Percentiles rank a stretch among this genome's conserved stretches.
Conservation (phyloP, 2,888 invertebrate species). For the Cryptocephalus moraei region DNA sequence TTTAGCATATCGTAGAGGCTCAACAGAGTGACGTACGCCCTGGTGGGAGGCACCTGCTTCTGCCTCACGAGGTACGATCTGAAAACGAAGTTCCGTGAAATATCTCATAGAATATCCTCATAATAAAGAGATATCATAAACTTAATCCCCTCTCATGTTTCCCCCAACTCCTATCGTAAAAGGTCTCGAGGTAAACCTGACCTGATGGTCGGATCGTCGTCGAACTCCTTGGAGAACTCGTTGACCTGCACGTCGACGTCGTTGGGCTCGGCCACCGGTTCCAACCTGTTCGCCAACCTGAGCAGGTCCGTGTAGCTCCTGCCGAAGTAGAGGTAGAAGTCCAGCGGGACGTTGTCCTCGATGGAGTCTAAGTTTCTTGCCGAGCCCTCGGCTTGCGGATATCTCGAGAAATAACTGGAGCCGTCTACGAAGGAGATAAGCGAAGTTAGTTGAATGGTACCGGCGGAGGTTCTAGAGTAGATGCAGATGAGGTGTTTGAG, state of each 20-base stretch:
- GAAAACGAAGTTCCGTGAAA: neutral
- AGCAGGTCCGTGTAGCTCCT: constrained; percentile 31
- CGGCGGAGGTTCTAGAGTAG: no score
- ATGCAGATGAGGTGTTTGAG: no score
- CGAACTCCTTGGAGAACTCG: constrained; percentile 28
- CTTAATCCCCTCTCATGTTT: no score
- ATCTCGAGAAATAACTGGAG: no score
- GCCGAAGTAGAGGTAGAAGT: constrained; percentile 26
- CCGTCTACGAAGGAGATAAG: no score
- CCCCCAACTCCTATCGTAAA: no score
- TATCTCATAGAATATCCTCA: constrained; percentile 4
- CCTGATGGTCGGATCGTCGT: constrained; percentile 31
- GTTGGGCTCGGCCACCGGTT: constrained; percentile 10
- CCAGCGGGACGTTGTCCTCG: constrained; percentile 2
- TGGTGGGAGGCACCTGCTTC: constrained; percentile 46
- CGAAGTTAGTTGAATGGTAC: no score
- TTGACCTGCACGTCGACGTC: constrained; percentile 25
- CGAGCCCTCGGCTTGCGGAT: no score
- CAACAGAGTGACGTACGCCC: constrained; percentile 49
- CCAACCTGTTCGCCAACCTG: constrained; percentile 27
- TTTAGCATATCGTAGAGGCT: constrained; percentile 54
- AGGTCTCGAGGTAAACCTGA: neutral
- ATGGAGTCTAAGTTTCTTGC: neutral
- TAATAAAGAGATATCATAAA: constrained; percentile 1
- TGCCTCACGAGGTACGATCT: constrained; percentile 20